phyloP scores from a whole-genome alignment of 1,140 invertebrate genomes.

The Metopolophium dirhodum region DNA sequence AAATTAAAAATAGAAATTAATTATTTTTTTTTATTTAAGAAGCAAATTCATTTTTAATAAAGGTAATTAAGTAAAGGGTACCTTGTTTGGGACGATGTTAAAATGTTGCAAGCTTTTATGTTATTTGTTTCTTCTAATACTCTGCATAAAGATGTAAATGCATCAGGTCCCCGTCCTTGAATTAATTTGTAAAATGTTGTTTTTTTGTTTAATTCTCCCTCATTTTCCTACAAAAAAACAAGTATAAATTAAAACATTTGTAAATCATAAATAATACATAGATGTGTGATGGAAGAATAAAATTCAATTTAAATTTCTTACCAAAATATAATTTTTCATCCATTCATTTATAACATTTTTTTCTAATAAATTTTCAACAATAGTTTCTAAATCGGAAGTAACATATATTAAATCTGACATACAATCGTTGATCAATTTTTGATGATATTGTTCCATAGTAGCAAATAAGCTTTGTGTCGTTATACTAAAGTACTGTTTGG shows the following conservation, averaged over 20 bases:
- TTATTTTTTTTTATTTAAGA: neutral
- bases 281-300: neutral
- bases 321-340: conserved; percentile 47
- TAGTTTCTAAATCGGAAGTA: conserved; percentile 13
- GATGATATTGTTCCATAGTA: conserved; percentile 49
- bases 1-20: neutral
- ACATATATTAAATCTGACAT: neutral
- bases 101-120: conserved; percentile 1
- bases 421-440: conserved; percentile 15
- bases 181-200: conserved; percentile 39
- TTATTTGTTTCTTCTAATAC: conserved; percentile 41
- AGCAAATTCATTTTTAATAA: neutral
- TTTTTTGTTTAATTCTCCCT: neutral
- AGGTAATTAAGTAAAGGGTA: neutral
- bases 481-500: too few species aligned
- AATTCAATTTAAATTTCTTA: conserved; percentile 13
- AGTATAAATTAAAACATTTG: neutral
- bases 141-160: conserved; percentile 10
- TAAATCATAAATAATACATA: neutral
- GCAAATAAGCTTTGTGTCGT: neutral
- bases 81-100: neutral
- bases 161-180: conserved; percentile 36
- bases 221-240: neutral
- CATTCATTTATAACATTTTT: conserved; percentile 35
- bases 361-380: conserved; percentile 19